These are phyloP conservation scores for Chelonus formosanus DNA, from an alignment of 2,888 invertebrate species.

Conservation along the genomic window DNA sequence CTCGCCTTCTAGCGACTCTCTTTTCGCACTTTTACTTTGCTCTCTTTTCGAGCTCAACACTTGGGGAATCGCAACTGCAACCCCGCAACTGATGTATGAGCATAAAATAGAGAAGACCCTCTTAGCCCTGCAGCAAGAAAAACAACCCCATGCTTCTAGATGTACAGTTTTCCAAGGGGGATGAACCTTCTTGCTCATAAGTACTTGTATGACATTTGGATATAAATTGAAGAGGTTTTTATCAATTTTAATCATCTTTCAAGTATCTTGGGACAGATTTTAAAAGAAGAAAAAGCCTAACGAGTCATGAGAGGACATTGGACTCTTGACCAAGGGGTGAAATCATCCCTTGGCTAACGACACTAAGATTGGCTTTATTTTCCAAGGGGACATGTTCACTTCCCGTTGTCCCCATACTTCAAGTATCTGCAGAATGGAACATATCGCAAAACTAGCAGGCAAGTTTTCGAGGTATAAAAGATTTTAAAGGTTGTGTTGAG, in stretches of 20 bases:
- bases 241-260: background rate
- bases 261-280: constrained; percentile 29
- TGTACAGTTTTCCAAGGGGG: background rate
- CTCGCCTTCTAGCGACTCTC: constrained; percentile 41
- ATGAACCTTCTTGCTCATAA: background rate
- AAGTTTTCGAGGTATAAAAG: constrained; percentile 36
- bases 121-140: background rate
- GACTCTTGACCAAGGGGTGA: constrained; percentile 36
- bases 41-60: constrained; percentile 38
- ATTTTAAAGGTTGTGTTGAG: constrained; percentile 44
- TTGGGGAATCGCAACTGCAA: constrained; percentile 22
- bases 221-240: constrained; percentile 20
- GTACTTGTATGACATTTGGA: background rate
- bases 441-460: background rate
- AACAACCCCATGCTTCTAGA: too few relatives aligned
- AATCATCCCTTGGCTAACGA: constrained; percentile 47
- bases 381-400: constrained; percentile 32
- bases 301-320: constrained; percentile 32
- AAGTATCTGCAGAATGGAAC: background rate
- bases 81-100: constrained; percentile 19
- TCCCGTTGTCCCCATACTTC: background rate
- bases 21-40: constrained; percentile 41
- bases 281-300: constrained; percentile 12
- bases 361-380: constrained; percentile 56
- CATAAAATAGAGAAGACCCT: constrained; percentile 1